Evolutionary conservation across 2,888 invertebrate species (phyloP), one percentile per base, ranked within the genome.

Genomic region (Clusia tigrina): DNA sequence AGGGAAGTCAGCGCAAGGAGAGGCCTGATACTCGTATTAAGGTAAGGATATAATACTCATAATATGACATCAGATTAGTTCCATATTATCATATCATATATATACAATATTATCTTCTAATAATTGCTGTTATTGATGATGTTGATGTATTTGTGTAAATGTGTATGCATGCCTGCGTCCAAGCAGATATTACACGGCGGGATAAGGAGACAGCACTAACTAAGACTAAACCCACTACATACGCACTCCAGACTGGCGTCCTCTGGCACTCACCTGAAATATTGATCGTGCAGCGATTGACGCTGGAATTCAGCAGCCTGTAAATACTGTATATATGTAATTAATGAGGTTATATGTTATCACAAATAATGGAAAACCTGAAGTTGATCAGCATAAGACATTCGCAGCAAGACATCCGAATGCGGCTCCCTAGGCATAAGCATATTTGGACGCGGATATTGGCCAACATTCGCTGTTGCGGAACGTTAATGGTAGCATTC

Each of bases 391-490:
- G 84, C 84, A 75, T 84, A 84, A 58, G 83, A 83, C 84, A 84
- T 84, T 58, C 84, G 79, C 75, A 84, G 76, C 74, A 84, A 74
- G 60, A 84, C 84, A 73, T 84, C 84, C 68, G 84, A 83, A 72
- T 84, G 84, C 58, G 84, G 84, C 69, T 84, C 84, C 67, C 84
- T 82, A 78, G 83, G 78, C 79, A 84, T 80, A 81, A 84, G 79
- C 82, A 84, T 83, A 82, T 84, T 84, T 80, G 84, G 84, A 70
- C 84, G 82, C 72, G 84, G 84, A 80, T 84, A 84, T 76, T 82
- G 83, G 62, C 82, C 81, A 80, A 84, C 84, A 81, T 84, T 84
- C 78, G 84, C 84, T 81, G 58, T 53, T 15, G 25, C 25, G 1
- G 20, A 0, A 2, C n/a, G n/a, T 38, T 52, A 52, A 48, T 2